phyloP scores from a whole-genome alignment of 2,888 invertebrate genomes.

The Nemurella pictetii region DNA sequence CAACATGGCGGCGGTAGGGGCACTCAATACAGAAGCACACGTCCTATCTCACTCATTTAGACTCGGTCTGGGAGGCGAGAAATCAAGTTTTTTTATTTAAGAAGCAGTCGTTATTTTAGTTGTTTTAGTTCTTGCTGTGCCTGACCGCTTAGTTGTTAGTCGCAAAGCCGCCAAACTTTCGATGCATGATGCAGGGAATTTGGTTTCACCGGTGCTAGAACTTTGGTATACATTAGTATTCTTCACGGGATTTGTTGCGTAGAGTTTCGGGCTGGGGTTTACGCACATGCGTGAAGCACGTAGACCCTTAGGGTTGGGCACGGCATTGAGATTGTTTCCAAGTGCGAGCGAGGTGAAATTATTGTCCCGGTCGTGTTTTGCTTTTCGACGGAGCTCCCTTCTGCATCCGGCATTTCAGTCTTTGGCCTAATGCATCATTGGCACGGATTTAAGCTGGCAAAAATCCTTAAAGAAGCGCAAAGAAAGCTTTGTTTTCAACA shows the following conservation, averaged over 20 bases:
- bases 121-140: no score
- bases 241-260: background rate
- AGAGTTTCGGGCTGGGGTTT: background rate
- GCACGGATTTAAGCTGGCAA: no score
- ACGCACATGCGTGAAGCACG: background rate
- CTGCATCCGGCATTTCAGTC: no score
- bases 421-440: no score
- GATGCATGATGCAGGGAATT: background rate
- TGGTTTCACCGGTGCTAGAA: background rate
- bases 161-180: background rate
- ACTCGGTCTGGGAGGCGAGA: background rate
- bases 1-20: conserved; percentile 41
- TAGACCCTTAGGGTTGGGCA: background rate
- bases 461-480: no score
- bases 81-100: background rate
- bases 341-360: no score
- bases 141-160: background rate
- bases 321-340: no score
- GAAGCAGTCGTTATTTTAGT: no score
- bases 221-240: background rate
- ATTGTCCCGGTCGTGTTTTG: no score
- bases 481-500: no score
- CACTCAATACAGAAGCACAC: conserved; percentile 27
- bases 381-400: no score
- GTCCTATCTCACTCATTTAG: conserved; percentile 7